These are phyloP conservation scores for Aegypius monachus DNA, from an alignment of 2,113 vertebrate genomes.

Conservation along the genomic window DNA sequence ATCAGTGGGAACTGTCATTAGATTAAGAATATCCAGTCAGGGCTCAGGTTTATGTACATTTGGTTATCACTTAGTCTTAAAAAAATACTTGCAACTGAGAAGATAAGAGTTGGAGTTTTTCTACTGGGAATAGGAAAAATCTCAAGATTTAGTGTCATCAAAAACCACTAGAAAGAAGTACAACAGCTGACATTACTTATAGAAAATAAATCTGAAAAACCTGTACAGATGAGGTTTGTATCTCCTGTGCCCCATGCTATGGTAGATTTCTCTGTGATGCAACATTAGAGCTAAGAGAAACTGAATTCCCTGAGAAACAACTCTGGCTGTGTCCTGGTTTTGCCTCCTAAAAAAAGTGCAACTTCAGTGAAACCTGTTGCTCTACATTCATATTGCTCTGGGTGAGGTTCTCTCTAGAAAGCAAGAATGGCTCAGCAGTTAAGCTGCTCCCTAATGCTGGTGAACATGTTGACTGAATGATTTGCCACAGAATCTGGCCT, in stretches of 20 bases:
- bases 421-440: not conserved
- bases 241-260: not conserved
- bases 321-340: not conserved
- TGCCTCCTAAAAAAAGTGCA: not conserved
- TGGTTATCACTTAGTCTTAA: not conserved
- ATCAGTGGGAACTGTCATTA: not conserved
- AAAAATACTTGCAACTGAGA: not conserved
- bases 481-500: not conserved
- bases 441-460: not conserved
- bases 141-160: not conserved
- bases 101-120: not conserved
- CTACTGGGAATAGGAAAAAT: not conserved
- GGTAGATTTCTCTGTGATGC: not conserved
- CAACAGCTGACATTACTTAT: not conserved
- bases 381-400: not conserved
- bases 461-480: not conserved
- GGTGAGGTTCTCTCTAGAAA: not conserved
- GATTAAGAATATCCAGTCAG: not conserved
- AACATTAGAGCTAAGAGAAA: conserved; percentile 1
- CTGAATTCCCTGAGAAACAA: not conserved
- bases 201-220: conserved; percentile 2
- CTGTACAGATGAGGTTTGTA: not conserved
- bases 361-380: not conserved
- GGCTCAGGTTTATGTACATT: not conserved
- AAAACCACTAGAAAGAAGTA: conserved; percentile 25